A percentile compares a stretch with the other conserved stretches of the same genome.
These are phyloP conservation scores for Silurus lanzhouensis DNA, from an alignment of 2,797 vertebrate genomes.

Conservation along the genomic window DNA sequence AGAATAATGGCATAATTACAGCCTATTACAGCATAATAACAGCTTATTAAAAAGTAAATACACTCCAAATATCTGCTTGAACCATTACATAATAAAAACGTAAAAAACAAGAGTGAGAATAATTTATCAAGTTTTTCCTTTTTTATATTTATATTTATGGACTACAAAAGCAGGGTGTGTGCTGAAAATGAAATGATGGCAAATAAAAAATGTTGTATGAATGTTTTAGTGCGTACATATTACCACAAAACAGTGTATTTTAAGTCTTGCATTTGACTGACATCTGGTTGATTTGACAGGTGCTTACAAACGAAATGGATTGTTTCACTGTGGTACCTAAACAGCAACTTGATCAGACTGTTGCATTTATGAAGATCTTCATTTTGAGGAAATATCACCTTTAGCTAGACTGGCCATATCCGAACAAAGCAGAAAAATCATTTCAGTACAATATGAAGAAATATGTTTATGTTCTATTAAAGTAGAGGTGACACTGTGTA, in stretches of 20 bases:
- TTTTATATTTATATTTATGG: too few species aligned
- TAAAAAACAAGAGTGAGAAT: neutral
- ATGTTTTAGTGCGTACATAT: neutral
- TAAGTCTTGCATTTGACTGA: neutral
- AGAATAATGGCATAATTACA: neutral
- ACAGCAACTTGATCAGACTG: neutral
- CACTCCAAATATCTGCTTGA: neutral
- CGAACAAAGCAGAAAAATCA: neutral
- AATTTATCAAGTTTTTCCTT: neutral
- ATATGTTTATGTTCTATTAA: neutral
- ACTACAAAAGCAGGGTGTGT: too few species aligned
- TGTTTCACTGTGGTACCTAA: neutral
- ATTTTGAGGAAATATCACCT: neutral
- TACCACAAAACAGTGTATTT: neutral
- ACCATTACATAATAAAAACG: neutral
- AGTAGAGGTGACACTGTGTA: too few species aligned
- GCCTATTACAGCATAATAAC: conserved; percentile 10
- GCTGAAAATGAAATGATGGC: too few species aligned
- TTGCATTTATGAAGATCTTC: too few species aligned
- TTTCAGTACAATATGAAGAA: neutral
- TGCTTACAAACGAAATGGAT: neutral
- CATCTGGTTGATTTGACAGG: neutral
- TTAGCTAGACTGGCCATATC: neutral
- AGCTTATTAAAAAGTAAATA: conserved; percentile 11
- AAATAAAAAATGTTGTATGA: too few species aligned